phyloP scores from a whole-genome alignment of 2,113 vertebrate species.

The Motacilla tschutschensis region DNA sequence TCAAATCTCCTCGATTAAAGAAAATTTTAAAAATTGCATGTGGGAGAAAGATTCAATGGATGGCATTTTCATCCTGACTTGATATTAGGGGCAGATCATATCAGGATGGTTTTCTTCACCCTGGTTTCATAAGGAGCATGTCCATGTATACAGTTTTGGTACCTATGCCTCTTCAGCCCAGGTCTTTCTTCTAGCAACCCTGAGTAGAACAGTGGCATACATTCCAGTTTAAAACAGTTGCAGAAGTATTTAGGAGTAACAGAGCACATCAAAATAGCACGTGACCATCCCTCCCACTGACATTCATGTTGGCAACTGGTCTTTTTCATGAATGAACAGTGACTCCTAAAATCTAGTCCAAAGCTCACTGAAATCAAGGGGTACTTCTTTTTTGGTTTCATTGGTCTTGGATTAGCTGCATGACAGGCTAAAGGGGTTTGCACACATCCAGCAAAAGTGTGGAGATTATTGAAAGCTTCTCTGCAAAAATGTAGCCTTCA shows the following conservation, averaged over 20 bases:
- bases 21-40: background rate
- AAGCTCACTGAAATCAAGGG: background rate
- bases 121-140: background rate
- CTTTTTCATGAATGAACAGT: background rate
- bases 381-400: background rate
- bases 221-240: background rate
- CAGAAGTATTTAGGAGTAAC: background rate
- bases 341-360: background rate
- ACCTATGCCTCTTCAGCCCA: rapidly evolving
- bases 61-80: background rate
- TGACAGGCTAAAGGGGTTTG: background rate
- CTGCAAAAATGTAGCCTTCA: background rate
- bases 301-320: background rate
- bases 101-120: background rate
- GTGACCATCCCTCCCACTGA: background rate
- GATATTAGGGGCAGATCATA: background rate
- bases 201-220: background rate
- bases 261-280: background rate
- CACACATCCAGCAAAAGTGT: rapidly evolving
- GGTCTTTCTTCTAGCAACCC: background rate
- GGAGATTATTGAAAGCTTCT: background rate
- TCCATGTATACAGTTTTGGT: rapidly evolving
- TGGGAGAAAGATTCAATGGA: background rate
- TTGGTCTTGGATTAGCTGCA: background rate
- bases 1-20: background rate